Conservation (phyloP, 2,113 vertebrate species). For the Fukomys damarensis region DNA sequence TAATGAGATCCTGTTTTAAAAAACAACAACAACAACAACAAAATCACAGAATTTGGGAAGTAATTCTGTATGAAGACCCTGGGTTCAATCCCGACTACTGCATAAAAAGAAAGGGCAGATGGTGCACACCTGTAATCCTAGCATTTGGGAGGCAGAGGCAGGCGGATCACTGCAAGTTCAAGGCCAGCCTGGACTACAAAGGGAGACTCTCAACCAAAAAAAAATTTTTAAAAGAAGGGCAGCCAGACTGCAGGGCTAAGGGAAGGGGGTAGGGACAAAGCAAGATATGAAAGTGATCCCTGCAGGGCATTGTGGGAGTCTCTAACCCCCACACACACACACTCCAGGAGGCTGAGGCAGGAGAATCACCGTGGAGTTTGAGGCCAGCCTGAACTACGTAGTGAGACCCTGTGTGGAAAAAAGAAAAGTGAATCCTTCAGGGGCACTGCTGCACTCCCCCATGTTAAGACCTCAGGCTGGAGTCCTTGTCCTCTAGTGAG, state of each 20-base stretch:
- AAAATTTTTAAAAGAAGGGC: neutral
- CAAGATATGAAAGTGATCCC: neutral
- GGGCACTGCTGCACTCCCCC: neutral
- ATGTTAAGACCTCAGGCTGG: neutral
- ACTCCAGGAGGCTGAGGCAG: neutral
- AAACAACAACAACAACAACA: no score
- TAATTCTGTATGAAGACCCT: neutral
- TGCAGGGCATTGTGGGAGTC: neutral
- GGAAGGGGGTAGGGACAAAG: fast-evolving
- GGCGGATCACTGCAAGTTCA: no score
- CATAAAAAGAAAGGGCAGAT: neutral
- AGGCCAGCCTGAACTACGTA: neutral
- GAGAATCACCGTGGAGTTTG: neutral
- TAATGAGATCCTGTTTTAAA: no score
- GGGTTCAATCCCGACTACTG: neutral
- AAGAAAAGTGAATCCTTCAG: neutral
- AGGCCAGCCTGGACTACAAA: no score
- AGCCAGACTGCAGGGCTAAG: neutral
- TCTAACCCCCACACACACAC: no score
- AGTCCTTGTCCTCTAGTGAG: neutral
- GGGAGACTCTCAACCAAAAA: no score
- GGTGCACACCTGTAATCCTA: no score
- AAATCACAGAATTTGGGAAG: no score
- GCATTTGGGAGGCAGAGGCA: no score
- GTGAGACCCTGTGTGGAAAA: neutral